Evolutionary conservation across 2,113 vertebrate genomes (phyloP), one percentile per base, ranked within the genome.

Genomic region (Platichthys flesus): DNA sequence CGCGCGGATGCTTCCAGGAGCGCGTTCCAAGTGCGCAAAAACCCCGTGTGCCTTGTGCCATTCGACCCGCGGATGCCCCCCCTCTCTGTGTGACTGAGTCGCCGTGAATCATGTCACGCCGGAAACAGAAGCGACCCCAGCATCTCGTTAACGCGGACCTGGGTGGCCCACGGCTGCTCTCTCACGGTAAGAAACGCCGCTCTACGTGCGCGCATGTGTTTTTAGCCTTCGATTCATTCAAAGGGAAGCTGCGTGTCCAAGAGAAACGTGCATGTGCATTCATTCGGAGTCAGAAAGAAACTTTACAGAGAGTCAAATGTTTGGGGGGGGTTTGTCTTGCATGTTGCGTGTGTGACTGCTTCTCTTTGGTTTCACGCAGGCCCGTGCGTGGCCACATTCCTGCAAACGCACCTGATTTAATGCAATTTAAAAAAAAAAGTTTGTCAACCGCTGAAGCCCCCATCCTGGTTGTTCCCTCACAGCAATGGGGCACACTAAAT

Each of bases 101-200:
- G 87, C 88, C 86, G 93, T 94, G 93, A 94, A 94, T 94, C 93
- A 95, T 95, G 94, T 95, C 94, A 91, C 94, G 94, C 92, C 94
- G 94, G 90, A 95, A 95, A 85, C 94, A 95, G 93, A 95, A 94
- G 85, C 91, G 94, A 92, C 94, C 94, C 42, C 94, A 95, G 90
- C 94, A 95, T 87, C 94, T 95, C 61, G 93, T 95, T 84, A 95
- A 94, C 87, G 76, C 93, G 78, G 94, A 93, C 83, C 93, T 92
- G 52, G 94, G 93, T 88, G 94, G 92, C 88, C 90, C 93, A 31
- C 76, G 74, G 85, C 82, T 94, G 67, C 89, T 91, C 47, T 83
- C 92, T 64, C 91, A 94, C 85, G 94, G 94, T 95, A 87, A 95
- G 94, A 73, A 90, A 90, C 54, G 87, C 61, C 79, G 76, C 35